Base-by-base conservation (phyloP, 2,113 vertebrate species). In the Plotosus lineatus region DNA sequence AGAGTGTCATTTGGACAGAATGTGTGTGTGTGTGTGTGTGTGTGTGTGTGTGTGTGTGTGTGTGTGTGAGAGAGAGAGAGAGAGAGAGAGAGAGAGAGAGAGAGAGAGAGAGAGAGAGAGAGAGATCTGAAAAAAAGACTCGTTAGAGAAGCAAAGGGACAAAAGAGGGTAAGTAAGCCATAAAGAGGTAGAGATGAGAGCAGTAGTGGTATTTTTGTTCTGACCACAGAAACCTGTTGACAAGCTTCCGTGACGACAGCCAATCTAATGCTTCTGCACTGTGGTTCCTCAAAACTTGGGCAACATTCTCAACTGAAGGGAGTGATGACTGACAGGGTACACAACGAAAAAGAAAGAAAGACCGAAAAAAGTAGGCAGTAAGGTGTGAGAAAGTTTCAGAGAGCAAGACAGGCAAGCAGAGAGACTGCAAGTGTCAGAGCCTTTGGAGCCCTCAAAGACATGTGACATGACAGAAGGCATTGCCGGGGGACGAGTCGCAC, bases 201-300 rank as follows among this genome's bases (percentile, higher is more conserved):
- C 89, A 80, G 86, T 28, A 75, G 87, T 85, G 87, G 81, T 85
- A 84, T 86, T 90, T 92, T 86, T 88, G 87, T 87, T 88, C 87
- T 91, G 88, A 92, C 90, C 90, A 92, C 92, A 92, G 89, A 93
- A 78, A 92, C 89, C 89, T 90, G 89, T 90, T 85, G 82, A 88
- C 87, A 90, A 83, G 80, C 83, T 86, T 86, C 85, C 87, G 82
- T 78, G 66, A 68, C 84, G 83, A 89, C 88, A 90, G 55, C 79
- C 87, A 81, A 87, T 68, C 82, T 50, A 61, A 84, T 86, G 83
- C 72, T 50, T 86, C 85, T 61, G 80, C 38, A 26, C 66, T 73
- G 40, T 50, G 74, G 74, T 83, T 83, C 81, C 71, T 56, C 81
- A 63, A 63, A 73, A 40, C 60, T 68, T 19, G 8, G 80, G 73